These are phyloP conservation scores for Hyperopisus bebe DNA, from an alignment of 2,113 vertebrate genomes.

Conservation along the genomic window DNA sequence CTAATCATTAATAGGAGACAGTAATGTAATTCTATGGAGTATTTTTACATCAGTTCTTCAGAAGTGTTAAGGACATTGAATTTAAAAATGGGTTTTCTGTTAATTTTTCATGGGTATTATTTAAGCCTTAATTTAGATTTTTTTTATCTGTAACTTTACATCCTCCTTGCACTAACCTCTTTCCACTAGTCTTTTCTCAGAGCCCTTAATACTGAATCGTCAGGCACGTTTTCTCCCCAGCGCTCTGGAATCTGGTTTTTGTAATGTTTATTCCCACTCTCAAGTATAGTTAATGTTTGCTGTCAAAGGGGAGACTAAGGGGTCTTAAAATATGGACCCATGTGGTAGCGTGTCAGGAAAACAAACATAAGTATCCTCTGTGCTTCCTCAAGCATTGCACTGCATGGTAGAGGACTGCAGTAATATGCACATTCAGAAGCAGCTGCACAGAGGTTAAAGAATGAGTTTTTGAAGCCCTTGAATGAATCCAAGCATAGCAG, in stretches of 20 bases:
- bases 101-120: neutral
- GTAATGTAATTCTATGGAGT: neutral
- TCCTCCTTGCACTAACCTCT: neutral
- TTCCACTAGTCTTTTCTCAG: neutral
- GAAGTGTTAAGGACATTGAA: neutral
- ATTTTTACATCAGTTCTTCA: neutral
- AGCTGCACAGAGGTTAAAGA: neutral
- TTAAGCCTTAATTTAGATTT: neutral
- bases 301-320: conserved; percentile 5
- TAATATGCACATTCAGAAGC: neutral
- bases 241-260: conserved; percentile 5
- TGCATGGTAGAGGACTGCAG: neutral
- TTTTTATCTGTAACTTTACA: neutral
- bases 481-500: neutral
- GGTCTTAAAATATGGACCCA: neutral
- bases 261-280: conserved; percentile 15
- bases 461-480: neutral
- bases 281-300: conserved; percentile 10
- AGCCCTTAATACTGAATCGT: neutral
- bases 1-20: neutral
- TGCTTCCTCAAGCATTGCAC: neutral
- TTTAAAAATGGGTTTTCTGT: neutral
- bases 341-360: neutral
- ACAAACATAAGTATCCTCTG: neutral
- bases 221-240: neutral